Evolutionary conservation across 2,797 vertebrate genomes (phyloP), one percentile per base, ranked within the genome.

Genomic region (Salmo trutta): DNA sequence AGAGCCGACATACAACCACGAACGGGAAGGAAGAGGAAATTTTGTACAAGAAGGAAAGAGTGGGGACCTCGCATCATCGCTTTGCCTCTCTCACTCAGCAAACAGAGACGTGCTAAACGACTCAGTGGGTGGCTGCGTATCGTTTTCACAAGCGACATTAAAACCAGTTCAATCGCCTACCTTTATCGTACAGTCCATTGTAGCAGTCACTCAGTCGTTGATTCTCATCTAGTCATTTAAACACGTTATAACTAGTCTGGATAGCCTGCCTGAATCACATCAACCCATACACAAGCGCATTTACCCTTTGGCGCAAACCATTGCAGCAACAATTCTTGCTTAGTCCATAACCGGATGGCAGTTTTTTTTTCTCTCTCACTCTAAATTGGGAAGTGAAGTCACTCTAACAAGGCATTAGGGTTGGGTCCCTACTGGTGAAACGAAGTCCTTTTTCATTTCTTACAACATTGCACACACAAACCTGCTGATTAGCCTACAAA

Each of bases 11-110:
- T 95, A 94, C 94, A 92, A 94, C 96, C 96, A 94, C 95, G 92
- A 96, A 96, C 95, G 95, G 95, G 95, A 96, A 96, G 95, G 95
- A 96, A 96, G 95, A 96, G 95, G 95, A 96, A 95, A 94, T 95
- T 95, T 95, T 94, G 94, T 94, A 95, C 93, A 90, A 95, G 94
- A 95, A 96, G 95, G 95, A 96, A 96, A 96, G 95, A 96, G 95
- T 94, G 94, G 94, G 93, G 95, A 94, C 91, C 93, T 93, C 91
- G 92, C 93, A 93, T 93, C 92, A 93, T 90, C 92, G 93, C 91
- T 90, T 90, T 73, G 90, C 82, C 91, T 93, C 93, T 92, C 89
- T 93, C 92, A 90, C 92, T 91, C 88, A 87, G 84, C 88, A 87
- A 82, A 82, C 84, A 83, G 84, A 85, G 82, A 65, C 82, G 79